phyloP scores from a whole-genome alignment of 1,140 invertebrate genomes.

The Chrysopa pallens region DNA sequence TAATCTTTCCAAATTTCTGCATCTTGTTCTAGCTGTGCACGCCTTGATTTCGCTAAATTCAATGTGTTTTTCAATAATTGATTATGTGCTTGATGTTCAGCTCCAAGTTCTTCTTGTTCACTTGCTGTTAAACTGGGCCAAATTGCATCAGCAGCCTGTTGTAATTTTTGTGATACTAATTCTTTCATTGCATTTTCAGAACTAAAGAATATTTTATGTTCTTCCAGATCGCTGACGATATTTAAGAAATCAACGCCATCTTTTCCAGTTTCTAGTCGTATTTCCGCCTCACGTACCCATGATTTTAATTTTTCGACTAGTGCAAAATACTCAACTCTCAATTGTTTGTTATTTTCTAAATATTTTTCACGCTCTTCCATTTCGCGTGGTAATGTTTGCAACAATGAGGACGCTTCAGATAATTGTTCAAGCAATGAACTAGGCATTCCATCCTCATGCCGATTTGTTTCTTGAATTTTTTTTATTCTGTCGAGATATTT shows the following conservation, averaged over 20 bases:
- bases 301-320: conserved; percentile 58
- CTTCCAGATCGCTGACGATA: conserved; percentile 60
- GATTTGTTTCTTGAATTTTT: conserved; percentile 45
- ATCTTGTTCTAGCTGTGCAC: conserved; percentile 56
- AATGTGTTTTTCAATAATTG: conserved; percentile 63
- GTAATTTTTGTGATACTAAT: conserved; percentile 60
- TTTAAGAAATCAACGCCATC: conserved; percentile 78
- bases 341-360: conserved; percentile 58
- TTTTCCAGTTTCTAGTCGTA: conserved; percentile 54
- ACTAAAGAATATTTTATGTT: conserved; percentile 72
- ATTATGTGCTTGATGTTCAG: conserved; percentile 58
- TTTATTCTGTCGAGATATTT: conserved; percentile 48
- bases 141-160: conserved; percentile 68
- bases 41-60: conserved; percentile 58
- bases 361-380: conserved; percentile 62
- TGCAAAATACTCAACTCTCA: conserved; percentile 51
- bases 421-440: conserved; percentile 62
- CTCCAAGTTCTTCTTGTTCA: conserved; percentile 64
- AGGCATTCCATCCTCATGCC: conserved; percentile 57
- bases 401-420: conserved; percentile 58
- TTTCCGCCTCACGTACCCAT: conserved; percentile 74
- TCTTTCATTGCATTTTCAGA: conserved; percentile 59
- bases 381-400: conserved; percentile 59
- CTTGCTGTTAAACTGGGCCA: conserved; percentile 61
- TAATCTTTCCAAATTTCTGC: conserved; percentile 66